Base-by-base conservation (phyloP, 2,113 vertebrate species). In the Hipposideros armiger region DNA sequence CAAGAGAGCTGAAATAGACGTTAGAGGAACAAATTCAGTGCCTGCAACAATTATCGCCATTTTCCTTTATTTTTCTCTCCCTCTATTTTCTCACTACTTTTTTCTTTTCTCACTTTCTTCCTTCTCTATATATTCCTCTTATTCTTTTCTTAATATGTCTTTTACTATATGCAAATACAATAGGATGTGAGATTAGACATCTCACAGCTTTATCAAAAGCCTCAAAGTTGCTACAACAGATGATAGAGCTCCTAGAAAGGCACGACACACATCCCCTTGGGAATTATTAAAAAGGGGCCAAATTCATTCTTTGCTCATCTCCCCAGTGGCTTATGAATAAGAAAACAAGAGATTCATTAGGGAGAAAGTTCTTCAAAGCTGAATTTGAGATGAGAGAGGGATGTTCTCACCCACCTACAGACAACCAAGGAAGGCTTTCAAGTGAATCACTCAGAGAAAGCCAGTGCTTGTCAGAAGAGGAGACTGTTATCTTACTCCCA, bases 91-190 rank as follows among this genome's bases (percentile, higher is more conserved):
- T 82, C 16, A n/a, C 66, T 62, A 60, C 36, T 3, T 11, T 60
- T 60, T 92, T 32, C 15, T 60, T 60, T 92, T 32, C 84, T 89
- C 64, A 77, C 7, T 82, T 92, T 77, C 50, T 86, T 84, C 30
- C 32, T 92, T 78, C 20, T 47, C 72, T 60, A 47, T 58, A 42
- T 56, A 88, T 52, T 72, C n/a, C 15, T 73, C 36, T 74, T 91
- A 64, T 88, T 64, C 66, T 82, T 86, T 60, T 81, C 66, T 90
- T 70, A 40, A 14, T 40, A 78, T 47, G 14, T 2, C 30, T 78
- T 88, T 74, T 90, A 69, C 86, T 90, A 81, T 52, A 82, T 24
- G 45, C 50, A 74, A 74, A 95, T 19, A 36, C 32, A 90, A 69
- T 26, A 36, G 42, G 24, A 81, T 90, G 15, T 62, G 64, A 69